Percentiles rank a stretch among this genome's conserved stretches.
Evolutionary conservation across 1,140 invertebrate genomes (phyloP).

Genomic region (Ladona fulva): DNA sequence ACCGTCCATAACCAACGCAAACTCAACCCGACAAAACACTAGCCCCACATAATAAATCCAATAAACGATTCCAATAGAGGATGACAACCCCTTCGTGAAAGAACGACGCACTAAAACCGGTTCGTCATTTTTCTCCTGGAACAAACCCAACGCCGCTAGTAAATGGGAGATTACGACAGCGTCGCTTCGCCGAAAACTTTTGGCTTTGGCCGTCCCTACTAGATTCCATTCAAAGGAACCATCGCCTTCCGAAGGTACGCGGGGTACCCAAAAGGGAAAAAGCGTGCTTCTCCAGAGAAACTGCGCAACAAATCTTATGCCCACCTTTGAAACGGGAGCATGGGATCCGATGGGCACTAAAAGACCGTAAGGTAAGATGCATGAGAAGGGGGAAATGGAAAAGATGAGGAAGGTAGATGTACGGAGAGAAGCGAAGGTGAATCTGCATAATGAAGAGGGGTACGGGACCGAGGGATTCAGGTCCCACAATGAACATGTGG

Average conservation of each 20-base stretch:
- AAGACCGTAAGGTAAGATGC: background rate
- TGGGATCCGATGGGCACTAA: background rate
- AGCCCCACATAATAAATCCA: too few relatives aligned
- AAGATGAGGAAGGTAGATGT: background rate
- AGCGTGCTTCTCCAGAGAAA: background rate
- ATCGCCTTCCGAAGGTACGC: background rate
- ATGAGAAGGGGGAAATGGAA: background rate
- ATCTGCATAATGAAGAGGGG: slow-evolving; percentile 8
- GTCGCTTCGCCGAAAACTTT: background rate
- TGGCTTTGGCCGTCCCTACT: background rate
- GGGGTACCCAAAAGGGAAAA: background rate
- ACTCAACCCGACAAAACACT: too few relatives aligned
- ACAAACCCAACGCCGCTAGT: too few relatives aligned
- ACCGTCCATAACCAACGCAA: too few relatives aligned
- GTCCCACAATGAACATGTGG: background rate
- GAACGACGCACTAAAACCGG: too few relatives aligned
- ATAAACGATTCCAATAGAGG: too few relatives aligned
- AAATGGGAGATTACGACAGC: background rate
- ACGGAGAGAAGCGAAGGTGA: too few relatives aligned
- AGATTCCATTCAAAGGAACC: background rate
- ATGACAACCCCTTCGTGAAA: too few relatives aligned
- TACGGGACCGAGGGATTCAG: background rate
- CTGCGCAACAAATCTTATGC: background rate
- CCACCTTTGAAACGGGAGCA: background rate
- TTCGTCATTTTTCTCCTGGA: too few relatives aligned